Evolutionary conservation across 37 sponge, comb jelly and placozoan species (phyloP), one percentile per base, ranked within the genome.

Genomic region (Hormiphora californensis): DNA sequence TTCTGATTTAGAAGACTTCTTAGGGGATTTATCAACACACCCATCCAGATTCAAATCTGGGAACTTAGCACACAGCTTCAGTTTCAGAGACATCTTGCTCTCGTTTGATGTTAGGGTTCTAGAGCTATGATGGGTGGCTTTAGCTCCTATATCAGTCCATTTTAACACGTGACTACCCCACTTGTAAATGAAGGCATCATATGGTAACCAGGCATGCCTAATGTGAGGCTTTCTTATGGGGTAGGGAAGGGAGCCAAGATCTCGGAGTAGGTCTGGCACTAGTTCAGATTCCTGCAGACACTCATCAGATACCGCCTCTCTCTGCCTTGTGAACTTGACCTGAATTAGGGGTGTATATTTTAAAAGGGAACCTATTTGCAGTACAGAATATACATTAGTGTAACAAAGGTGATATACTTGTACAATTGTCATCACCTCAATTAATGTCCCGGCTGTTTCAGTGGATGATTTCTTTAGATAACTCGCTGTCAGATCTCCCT

Each of bases 41-140:
- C 61, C 61, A 57, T 57, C 61, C 3, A 57, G n/a, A 57, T 5
- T 12, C 3, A 57, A 30, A 23, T 57, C 61, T 28, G 61, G 61
- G 27, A 57, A 57, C 61, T 57, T 57, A 30, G 61, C 61, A 57
- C 61, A 57, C 61, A 57, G 61, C 61, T 57, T 57, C 4, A 57
- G 4, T 57, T 57, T 57, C 61, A 57, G n/a, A 5, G n/a, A 23
- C 61, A 57, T 57, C n/a, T 57, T 57, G 61, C 27, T 30, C 23
- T 23, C 27, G 7, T 23, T 57, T 30, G 61, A 57, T 15, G n/a
- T 12, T 30, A 28, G n/a, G 9, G 61, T 57, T 57, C n/a, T 57
- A 30, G 61, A 28, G 4, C 30, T 57, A 15, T 57, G 61, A 15
- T 19, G 27, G 23, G 27, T 57, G 27, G 61, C 61, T 57, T 57